A percentile compares a stretch with the other conserved stretches of the same genome.
phyloP scores from a whole-genome alignment of 2,888 invertebrate species.

The Synanthedon myopaeformis region DNA sequence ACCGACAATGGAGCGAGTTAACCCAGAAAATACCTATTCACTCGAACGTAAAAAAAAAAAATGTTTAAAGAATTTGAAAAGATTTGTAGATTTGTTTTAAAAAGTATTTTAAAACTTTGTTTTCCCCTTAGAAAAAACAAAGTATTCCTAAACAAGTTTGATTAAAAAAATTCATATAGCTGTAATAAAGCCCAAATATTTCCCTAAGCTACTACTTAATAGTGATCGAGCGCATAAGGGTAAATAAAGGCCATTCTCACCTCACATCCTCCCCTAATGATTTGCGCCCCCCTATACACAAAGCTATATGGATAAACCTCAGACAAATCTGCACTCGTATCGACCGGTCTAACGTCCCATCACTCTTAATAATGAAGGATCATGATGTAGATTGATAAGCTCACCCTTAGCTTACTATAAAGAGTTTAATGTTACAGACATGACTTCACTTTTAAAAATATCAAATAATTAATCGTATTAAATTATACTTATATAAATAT shows the following conservation, averaged over 20 bases:
- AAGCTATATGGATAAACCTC: constrained; percentile 35
- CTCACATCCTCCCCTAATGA: not conserved
- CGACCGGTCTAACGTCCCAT: constrained; percentile 34
- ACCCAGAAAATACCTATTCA: too few relatives aligned
- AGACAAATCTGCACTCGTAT: constrained; percentile 54
- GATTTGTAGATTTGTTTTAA: too few relatives aligned
- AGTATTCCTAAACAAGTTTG: too few relatives aligned
- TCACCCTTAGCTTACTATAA: constrained; percentile 31
- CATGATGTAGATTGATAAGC: constrained; percentile 66
- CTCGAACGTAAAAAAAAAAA: too few relatives aligned
- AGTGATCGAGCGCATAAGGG: not conserved
- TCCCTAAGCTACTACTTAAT: not conserved
- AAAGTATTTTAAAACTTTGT: too few relatives aligned
- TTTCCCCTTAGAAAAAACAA: too few relatives aligned
- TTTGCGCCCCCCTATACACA: not conserved
- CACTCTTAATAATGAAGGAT: constrained; percentile 68
- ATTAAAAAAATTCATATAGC: too few relatives aligned
- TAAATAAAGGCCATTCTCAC: not conserved
- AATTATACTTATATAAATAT: not conserved
- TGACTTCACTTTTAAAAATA: not conserved
- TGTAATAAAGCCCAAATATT: too few relatives aligned
- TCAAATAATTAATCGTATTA: too few relatives aligned
- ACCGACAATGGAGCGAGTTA: too few relatives aligned
- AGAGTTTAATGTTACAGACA: constrained; percentile 22
- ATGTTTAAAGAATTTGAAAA: too few relatives aligned